Evolutionary conservation across 2,888 invertebrate species (phyloP), one percentile per base, ranked within the genome.

Genomic region (Euphydryas editha): DNA sequence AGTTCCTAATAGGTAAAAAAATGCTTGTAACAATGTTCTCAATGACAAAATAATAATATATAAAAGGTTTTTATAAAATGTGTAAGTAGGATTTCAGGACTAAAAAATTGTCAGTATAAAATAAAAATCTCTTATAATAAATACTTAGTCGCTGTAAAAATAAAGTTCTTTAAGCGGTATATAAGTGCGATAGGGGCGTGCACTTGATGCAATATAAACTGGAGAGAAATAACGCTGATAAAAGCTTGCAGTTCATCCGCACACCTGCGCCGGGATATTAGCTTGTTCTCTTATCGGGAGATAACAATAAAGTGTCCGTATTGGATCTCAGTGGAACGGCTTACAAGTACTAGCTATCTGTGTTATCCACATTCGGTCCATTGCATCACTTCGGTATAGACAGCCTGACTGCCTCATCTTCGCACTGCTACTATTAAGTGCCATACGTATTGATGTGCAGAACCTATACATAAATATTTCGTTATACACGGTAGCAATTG

Each of bases 241-340:
- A 60, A 60, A 60, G 47, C 49, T 49, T 60, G 47, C 65, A 56
- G 39, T 59, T 51, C 39, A 46, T 30, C 17, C 17, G 55, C 59
- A 49, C 62, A 67, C 63, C 63, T 63, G 67, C 55, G 67, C 55
- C 42, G 30, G 56, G 20, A 67, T 67, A 67, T 67, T 49, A 59
- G 59, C 63, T 59, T 63, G 59, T 67, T 49, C 59, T 44, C 39
- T 7, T 51, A 55, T 47, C 20, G 17, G 39, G 42, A 60, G 39
- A 63, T 67, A 59, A 67, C 55, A 39, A 56, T 56, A 47, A 56
- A 57, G 56, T 37, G 47, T 39, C 37, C 42, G 56, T 59, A 67
- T 67, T 63, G 59, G 67, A 67, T 62, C 51, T 37, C n/a, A 60
- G 39, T 57, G 37, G 47, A 39, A 47, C 42, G 24, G 49, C n/a